These are phyloP conservation scores for Noctuana brunneofusca DNA, from an alignment of 2,888 invertebrate genomes.

Conservation along the genomic window DNA sequence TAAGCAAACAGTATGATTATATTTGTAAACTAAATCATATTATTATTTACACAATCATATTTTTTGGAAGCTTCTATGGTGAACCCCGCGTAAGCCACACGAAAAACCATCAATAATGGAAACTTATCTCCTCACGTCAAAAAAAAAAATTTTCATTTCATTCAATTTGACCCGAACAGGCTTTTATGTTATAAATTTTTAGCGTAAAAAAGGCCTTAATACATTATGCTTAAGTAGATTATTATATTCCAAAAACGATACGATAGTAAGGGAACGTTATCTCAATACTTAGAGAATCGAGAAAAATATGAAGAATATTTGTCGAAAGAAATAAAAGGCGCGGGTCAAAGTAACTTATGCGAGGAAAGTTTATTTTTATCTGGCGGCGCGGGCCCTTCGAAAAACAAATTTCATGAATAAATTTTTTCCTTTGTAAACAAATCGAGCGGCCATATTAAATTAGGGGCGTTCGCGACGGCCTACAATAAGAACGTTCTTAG, in stretches of 20 bases:
- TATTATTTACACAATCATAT: no score
- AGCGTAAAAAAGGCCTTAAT: no score
- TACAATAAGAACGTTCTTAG: conserved; percentile 19
- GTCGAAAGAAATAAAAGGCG: conserved; percentile 36
- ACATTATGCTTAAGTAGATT: no score
- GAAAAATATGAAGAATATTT: conserved; percentile 40
- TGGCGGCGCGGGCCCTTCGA: conserved; percentile 60
- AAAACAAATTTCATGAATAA: conserved; percentile 82
- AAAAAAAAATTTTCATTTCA: no score
- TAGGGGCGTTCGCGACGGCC: conserved; percentile 61
- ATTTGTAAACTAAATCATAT: no score
- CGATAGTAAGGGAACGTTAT: conserved; percentile 1
- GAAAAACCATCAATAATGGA: no score
- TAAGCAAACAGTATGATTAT: no score
- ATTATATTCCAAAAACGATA: background rate
- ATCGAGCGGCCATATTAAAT: conserved; percentile 79
- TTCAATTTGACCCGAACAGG: no score
- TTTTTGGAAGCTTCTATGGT: no score
- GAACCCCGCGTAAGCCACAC: no score
- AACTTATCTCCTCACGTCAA: no score
- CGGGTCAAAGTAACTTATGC: conserved; percentile 54
- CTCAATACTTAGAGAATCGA: conserved; percentile 27
- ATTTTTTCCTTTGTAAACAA: conserved; percentile 81
- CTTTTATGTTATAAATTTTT: no score
- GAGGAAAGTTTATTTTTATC: conserved; percentile 71